These are phyloP conservation scores for Paramuricea clavata DNA, from an alignment of 92 coral and sea anemone species.

Conservation along the genomic window DNA sequence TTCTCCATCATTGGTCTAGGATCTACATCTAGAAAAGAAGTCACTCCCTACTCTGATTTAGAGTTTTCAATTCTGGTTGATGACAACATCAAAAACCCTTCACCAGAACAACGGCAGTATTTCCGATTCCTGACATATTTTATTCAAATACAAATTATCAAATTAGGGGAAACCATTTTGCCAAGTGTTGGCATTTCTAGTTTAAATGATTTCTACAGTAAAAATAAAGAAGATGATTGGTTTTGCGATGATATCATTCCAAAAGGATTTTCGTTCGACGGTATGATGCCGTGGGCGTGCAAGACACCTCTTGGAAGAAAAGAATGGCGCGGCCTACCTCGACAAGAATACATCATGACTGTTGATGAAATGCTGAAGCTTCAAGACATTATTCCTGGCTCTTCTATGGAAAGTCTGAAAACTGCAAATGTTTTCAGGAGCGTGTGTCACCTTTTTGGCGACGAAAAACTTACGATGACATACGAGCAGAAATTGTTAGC, in stretches of 20 bases:
- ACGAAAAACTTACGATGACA: slow-evolving; percentile 1
- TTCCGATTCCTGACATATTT: slow-evolving; percentile 33
- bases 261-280: slow-evolving; percentile 39
- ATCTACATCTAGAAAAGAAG: slow-evolving; percentile 33
- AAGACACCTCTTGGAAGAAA: slow-evolving; percentile 49
- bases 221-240: slow-evolving; percentile 35
- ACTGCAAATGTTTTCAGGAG: slow-evolving; percentile 50
- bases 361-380: slow-evolving; percentile 41
- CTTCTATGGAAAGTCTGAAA: slow-evolving; percentile 23
- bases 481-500: slow-evolving; percentile 11
- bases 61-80: slow-evolving; percentile 35
- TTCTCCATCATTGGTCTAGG: slow-evolving; percentile 37
- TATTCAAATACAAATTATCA: slow-evolving; percentile 5
- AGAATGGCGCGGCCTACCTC: slow-evolving; percentile 33
- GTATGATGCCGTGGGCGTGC: slow-evolving; percentile 54
- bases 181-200: slow-evolving; percentile 43
- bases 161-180: slow-evolving; percentile 40
- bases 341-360: slow-evolving; percentile 38
- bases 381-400: slow-evolving; percentile 13
- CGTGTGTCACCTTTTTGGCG: slow-evolving; percentile 36
- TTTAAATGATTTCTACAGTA: slow-evolving; percentile 44
- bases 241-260: slow-evolving; percentile 42
- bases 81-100: neutral
- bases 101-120: slow-evolving; percentile 5
- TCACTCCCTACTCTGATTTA: slow-evolving; percentile 36